Conservation (phyloP, 2,113 vertebrate species). For the Lipotes vexillifer region DNA sequence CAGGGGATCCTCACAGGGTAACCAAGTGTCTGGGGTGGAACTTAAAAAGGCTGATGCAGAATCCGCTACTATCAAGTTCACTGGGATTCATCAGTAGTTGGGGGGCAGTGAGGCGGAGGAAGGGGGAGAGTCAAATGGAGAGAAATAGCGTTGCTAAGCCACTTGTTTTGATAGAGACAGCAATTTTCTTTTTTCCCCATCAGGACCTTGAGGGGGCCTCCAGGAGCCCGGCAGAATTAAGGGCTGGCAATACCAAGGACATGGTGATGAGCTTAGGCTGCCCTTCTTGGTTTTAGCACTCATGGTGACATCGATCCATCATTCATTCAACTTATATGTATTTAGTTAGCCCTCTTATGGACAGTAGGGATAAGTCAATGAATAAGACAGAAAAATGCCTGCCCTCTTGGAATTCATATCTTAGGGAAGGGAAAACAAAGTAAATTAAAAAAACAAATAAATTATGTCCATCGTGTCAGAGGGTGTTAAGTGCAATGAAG, state of each 20-base stretch:
- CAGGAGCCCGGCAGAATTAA: neutral
- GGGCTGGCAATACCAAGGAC: neutral
- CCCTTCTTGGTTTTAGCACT: neutral
- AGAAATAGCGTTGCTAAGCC: slow-evolving; percentile 49
- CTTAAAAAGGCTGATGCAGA: slow-evolving; percentile 13
- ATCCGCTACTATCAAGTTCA: neutral
- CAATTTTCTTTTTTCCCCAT: slow-evolving; percentile 41
- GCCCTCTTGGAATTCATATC: neutral
- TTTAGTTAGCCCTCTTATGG: neutral
- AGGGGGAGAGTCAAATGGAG: neutral
- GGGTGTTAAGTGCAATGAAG: neutral
- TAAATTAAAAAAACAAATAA: neutral
- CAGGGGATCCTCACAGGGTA: slow-evolving; percentile 18
- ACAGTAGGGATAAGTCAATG: neutral
- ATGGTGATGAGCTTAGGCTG: neutral
- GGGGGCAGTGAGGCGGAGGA: neutral
- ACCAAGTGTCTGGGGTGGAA: neutral
- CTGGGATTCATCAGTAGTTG: neutral
- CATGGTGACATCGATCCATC: neutral
- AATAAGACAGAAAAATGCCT: neutral
- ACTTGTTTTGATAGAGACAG: slow-evolving; percentile 34
- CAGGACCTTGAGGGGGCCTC: neutral
- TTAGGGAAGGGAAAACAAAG: neutral
- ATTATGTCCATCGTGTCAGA: neutral
- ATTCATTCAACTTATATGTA: neutral